These are phyloP conservation scores for Eidolon dupreanum DNA, from an alignment of 2,797 vertebrate species.

Conservation along the genomic window DNA sequence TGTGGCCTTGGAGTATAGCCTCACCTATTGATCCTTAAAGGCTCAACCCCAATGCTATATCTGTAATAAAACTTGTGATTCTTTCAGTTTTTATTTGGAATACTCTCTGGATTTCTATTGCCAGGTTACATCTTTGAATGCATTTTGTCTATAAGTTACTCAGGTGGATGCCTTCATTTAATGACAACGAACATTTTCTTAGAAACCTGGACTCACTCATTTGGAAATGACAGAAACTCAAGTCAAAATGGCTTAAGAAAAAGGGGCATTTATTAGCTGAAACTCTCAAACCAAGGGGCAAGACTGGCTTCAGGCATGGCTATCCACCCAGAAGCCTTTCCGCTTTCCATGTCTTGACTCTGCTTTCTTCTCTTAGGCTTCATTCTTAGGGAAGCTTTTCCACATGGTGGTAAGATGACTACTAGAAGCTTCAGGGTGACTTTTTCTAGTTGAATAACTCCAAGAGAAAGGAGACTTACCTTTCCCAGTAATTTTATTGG, in stretches of 20 bases:
- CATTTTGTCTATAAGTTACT: conserved; percentile 21
- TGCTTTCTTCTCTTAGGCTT: not conserved
- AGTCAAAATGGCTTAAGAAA: not conserved
- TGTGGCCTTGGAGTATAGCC: too few species aligned
- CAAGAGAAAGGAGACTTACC: not conserved
- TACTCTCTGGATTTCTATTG: not conserved
- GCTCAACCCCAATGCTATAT: not conserved
- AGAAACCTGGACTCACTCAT: not conserved
- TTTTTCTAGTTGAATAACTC: not conserved
- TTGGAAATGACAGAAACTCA: not conserved
- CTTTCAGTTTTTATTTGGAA: not conserved
- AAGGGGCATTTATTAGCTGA: not conserved
- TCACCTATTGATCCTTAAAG: not conserved
- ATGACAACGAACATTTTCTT: conserved; percentile 7
- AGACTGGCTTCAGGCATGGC: not conserved
- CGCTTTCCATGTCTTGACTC: not conserved
- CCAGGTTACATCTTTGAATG: not conserved
- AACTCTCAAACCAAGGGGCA: not conserved
- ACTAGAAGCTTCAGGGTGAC: not conserved
- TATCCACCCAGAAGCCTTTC: not conserved
- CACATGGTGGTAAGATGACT: not conserved
- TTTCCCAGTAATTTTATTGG: conserved; percentile 4
- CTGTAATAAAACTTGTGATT: not conserved
- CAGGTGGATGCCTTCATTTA: not conserved
- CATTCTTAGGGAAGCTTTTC: not conserved